phyloP scores from a whole-genome alignment of 2,888 invertebrate species.

The Arrhopalites spinosus region DNA sequence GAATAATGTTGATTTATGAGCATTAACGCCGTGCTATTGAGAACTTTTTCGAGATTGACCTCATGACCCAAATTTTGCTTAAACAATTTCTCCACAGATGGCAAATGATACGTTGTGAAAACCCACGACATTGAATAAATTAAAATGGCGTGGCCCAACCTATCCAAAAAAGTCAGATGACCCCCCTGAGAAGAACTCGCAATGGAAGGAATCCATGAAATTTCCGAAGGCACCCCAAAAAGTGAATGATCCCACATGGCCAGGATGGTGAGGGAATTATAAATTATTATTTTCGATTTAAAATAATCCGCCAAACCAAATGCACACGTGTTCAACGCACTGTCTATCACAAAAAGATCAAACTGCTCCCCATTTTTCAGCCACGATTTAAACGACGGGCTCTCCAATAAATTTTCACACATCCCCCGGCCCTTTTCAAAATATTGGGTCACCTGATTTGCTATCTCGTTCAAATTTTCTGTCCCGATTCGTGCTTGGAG shows the following conservation, averaged over 20 bases:
- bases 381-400: not conserved
- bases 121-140: not conserved
- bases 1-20: not conserved
- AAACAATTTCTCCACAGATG: not conserved
- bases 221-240: slow-evolving; percentile 4
- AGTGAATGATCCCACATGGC: not conserved
- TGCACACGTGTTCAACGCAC: not conserved
- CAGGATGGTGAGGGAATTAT: not conserved
- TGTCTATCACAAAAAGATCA: slow-evolving; percentile 13
- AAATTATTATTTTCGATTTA: not conserved
- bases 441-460: not conserved
- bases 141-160: not conserved
- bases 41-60: not conserved
- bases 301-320: slow-evolving; percentile 6
- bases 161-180: not conserved
- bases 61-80: not conserved
- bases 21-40: not conserved
- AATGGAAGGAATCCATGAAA: not conserved
- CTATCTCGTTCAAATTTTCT: not conserved
- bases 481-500: not conserved
- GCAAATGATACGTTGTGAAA: not conserved
- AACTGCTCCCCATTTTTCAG: not conserved
- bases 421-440: not conserved
- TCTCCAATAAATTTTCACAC: not conserved
- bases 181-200: not conserved